Conservation (phyloP, 1,140 invertebrate species). For the Reticulitermes speratus region DNA sequence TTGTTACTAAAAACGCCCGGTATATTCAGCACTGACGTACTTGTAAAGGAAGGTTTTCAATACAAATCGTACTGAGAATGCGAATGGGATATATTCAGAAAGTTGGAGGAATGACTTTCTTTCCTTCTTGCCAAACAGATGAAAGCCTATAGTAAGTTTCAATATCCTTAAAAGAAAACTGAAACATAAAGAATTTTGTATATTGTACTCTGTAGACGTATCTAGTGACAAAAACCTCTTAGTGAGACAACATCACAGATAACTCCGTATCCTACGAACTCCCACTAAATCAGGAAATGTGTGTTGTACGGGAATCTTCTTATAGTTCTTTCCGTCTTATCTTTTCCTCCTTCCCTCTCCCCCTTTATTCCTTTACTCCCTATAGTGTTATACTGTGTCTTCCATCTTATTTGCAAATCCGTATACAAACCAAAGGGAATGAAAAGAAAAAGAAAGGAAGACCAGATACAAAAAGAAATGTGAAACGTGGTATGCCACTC, state of each 20-base stretch:
- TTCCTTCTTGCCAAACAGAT: background rate
- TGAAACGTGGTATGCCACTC: background rate
- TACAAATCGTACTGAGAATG: no score
- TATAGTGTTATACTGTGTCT: background rate
- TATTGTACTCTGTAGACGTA: background rate
- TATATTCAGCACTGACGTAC: no score
- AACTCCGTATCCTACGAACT: background rate
- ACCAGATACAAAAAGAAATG: background rate
- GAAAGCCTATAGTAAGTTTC: background rate
- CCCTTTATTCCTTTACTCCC: no score
- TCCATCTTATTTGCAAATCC: constrained; percentile 16
- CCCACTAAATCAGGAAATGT: background rate
- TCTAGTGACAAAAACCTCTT: background rate
- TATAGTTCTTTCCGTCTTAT: background rate
- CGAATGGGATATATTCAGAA: no score
- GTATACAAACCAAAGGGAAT: background rate
- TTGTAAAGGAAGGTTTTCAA: no score
- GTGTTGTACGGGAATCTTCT: background rate
- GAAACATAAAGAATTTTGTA: background rate
- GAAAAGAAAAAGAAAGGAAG: background rate
- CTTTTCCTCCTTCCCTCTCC: background rate
- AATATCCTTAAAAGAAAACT: background rate
- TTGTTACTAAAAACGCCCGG: no score
- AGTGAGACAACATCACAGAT: background rate
- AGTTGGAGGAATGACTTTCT: background rate